Percentiles rank a stretch among this genome's conserved stretches.
phyloP scores from a whole-genome alignment of 2,888 invertebrate species.

The Sclerodermus sp. region DNA sequence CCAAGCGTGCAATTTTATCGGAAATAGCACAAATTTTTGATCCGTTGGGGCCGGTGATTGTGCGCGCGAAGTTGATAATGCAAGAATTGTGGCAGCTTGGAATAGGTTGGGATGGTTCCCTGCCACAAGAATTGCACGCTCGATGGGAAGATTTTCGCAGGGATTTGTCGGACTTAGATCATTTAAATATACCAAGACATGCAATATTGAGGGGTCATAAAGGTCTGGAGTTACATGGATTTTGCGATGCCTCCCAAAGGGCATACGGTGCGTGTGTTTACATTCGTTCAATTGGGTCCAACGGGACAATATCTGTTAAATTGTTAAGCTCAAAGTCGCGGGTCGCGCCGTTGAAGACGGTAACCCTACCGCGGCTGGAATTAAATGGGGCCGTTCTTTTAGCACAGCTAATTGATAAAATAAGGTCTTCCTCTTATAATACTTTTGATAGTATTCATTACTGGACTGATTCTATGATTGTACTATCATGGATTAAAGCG shows the following conservation, averaged over 20 bases:
- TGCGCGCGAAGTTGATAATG: not conserved
- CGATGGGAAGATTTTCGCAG: not conserved
- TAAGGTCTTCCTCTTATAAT: too few relatives aligned
- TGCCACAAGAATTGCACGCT: not conserved
- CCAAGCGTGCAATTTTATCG: not conserved
- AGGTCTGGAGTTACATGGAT: not conserved
- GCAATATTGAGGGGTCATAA: accelerated
- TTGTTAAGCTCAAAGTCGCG: too few relatives aligned
- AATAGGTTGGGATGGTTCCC: not conserved
- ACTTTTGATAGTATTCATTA: too few relatives aligned
- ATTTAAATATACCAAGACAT: not conserved
- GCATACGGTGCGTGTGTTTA: not conserved
- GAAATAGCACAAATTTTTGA: not conserved
- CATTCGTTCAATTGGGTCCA: not conserved
- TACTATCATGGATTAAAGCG: too few relatives aligned
- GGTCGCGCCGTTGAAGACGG: too few relatives aligned
- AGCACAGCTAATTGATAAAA: not conserved
- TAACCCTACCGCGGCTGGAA: not conserved
- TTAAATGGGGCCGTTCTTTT: not conserved
- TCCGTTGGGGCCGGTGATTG: not conserved
- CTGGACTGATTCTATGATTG: too few relatives aligned
- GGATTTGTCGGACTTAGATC: not conserved
- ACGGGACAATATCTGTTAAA: too few relatives aligned
- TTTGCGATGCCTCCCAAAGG: not conserved
- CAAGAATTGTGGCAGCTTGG: not conserved